Conservation (phyloP, 2,113 vertebrate genomes). For the Brachyhypopomus gauderio region DNA sequence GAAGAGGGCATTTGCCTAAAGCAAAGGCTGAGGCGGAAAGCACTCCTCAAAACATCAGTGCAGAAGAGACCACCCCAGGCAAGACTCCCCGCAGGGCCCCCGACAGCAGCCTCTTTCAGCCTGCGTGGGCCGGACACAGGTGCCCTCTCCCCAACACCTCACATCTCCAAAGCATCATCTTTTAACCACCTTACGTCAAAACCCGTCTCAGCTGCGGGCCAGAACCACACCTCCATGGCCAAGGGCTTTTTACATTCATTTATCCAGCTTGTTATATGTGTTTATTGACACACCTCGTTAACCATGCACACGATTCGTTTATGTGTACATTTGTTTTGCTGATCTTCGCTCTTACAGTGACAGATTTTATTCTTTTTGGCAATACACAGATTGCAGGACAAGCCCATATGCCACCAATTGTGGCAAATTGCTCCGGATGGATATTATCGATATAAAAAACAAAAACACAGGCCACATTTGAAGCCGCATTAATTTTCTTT, state of each 20-base stretch:
- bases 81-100: slow-evolving; percentile 63
- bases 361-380: slow-evolving; percentile 67
- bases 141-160: slow-evolving; percentile 61
- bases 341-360: slow-evolving; percentile 52
- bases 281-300: slow-evolving; percentile 41
- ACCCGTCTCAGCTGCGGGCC: slow-evolving; percentile 18
- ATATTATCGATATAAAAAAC: slow-evolving; percentile 70
- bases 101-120: slow-evolving; percentile 62
- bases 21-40: slow-evolving; percentile 74
- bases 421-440: slow-evolving; percentile 67
- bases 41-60: slow-evolving; percentile 71
- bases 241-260: neutral
- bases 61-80: slow-evolving; percentile 77
- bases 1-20: slow-evolving; percentile 71
- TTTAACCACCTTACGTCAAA: slow-evolving; percentile 43
- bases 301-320: slow-evolving; percentile 31
- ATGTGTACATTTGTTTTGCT: slow-evolving; percentile 45
- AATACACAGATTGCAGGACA: slow-evolving; percentile 58
- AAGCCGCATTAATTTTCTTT: slow-evolving; percentile 76
- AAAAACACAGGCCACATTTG: slow-evolving; percentile 62
- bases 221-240: slow-evolving; percentile 8
- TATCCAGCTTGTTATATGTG: slow-evolving; percentile 33
- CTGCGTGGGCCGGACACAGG: slow-evolving; percentile 66
- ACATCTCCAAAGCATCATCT: slow-evolving; percentile 58
- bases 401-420: slow-evolving; percentile 74